Base-by-base conservation (phyloP, 2,888 invertebrate genomes). In the Helicoverpa assulta region DNA sequence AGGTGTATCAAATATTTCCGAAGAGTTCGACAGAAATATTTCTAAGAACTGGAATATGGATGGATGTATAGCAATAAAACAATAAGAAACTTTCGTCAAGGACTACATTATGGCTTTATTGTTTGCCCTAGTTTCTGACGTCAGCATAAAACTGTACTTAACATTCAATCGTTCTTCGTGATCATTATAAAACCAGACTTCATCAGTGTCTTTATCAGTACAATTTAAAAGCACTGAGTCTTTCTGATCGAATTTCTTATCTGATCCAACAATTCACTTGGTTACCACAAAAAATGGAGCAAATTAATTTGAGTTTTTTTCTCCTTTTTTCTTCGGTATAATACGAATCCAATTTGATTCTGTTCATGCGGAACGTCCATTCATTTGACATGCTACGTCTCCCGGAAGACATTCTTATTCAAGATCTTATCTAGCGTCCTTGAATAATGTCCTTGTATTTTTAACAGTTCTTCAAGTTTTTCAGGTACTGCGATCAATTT, bases 341-440 rank as follows among this genome's bases (percentile, higher is more conserved):
- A 47, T 70, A 71, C 67, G 63, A 77, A 69, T 76, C 65, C 67
- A 79, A 83, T 83, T 78, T 71, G 72, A 58, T 50, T 47, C 58
- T 66, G 65, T 43, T 79, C 76, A 78, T 75, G 84, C 80, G 80
- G 68, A 73, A 81, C 77, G 68, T 71, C 71, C 68, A 74, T 78
- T 80, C 53, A 74, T 81, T 81, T 63, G 85, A 75, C 62, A 76
- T 67, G 82, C 69, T 79, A 71, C 52, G 69, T 70, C 69, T 81
- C 70, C 78, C 80, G 83, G 76, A 78, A 81, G 73, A 76, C 73
- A 73, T 62, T 70, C 61, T 60, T 58, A 66, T 63, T 18, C 51
- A 53, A 68, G 72, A 71, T 78, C 60, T 51, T 64, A 80, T 83
- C 62, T 71, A 5, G 57, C 5, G 5, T 67, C 72, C 77, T 72